Base-by-base conservation (phyloP, 2,113 vertebrate species). In the Myxocyprinus asiaticus region DNA sequence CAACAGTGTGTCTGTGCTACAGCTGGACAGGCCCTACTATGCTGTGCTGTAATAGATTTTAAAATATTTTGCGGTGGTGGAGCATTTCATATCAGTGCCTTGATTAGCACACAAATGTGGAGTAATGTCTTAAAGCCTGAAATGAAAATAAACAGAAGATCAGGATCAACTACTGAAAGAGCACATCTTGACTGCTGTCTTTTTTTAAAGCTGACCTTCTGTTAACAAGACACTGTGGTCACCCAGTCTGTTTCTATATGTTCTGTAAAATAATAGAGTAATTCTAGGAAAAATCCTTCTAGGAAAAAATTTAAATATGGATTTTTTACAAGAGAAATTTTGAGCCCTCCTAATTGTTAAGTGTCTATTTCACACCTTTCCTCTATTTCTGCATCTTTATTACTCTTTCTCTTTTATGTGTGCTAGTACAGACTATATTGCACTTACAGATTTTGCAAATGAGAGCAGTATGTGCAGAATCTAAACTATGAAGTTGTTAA, bases 31-130 rank as follows among this genome's bases (percentile, higher is more conserved):
- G 7, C 22, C 22, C 22, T 33, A 33, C 22, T 1, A 33, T 33
- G 1, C 53, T 72, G 61, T 11, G 42, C 43, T 7, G 14, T 22
- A 64, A 45, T 45, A 47, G 12, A 62, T n/a, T 78, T 59, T 67
- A 44, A 82, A 82, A 51, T 64, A 75, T 78, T 67, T 14, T 50
- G 64, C 43, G 55, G 75, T 9, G 50, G 14, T 67, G 55, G 61
- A 66, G 76, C 63, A 51, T 79, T 69, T 82, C 64, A 59, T 63
- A 53, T 74, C 81, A 62, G n/a, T 4, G 9, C 43, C 51, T 59
- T 8, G 48, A 79, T 79, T 71, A 78, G 76, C 62, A 53, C 22
- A 45, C 44, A 73, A 59, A 43, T 4, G 68, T 67, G 68, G 56
- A 82, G 76, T 62, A 55, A 45, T 7, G 42, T 72, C 66, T 73